Evolutionary conservation across 2,797 vertebrate species (phyloP).

Genomic region (Lagodon rhomboides): DNA sequence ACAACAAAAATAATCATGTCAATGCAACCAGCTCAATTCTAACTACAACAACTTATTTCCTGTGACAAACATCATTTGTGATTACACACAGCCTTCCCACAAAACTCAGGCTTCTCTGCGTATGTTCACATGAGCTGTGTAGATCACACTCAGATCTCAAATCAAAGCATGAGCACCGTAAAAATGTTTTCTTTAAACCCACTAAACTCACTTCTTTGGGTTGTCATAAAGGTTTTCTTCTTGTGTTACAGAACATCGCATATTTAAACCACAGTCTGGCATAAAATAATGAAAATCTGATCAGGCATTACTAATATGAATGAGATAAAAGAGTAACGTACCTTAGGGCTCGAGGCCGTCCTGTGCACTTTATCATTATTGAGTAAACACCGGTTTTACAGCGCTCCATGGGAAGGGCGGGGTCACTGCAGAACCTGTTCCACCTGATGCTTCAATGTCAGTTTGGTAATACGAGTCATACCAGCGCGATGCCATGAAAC

Average conservation of each 20-base stretch:
- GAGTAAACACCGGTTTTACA: not conserved
- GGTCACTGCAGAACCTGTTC: conserved; percentile 8
- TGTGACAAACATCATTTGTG: not conserved
- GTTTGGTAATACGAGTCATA: not conserved
- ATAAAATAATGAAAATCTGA: not conserved
- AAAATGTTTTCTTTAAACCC: not conserved
- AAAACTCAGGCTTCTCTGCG: not conserved
- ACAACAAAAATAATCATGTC: too few relatives aligned
- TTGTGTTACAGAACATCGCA: not conserved
- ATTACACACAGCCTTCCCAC: not conserved
- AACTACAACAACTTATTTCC: not conserved
- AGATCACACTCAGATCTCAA: not conserved
- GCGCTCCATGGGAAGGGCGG: rapidly evolving
- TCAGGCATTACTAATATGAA: not conserved
- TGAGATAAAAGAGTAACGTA: conserved; percentile 11
- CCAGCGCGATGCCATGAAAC: not conserved
- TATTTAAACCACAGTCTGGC: not conserved
- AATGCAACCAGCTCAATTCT: not conserved
- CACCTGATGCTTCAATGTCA: conserved; percentile 29
- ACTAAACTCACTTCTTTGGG: too few relatives aligned
- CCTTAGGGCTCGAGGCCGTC: conserved; percentile 12
- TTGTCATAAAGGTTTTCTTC: not conserved
- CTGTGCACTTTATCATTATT: not conserved
- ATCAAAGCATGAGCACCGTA: not conserved
- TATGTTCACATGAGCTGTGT: not conserved